These are phyloP conservation scores for Operophtera brumata DNA, from an alignment of 2,888 invertebrate species.

Conservation along the genomic window DNA sequence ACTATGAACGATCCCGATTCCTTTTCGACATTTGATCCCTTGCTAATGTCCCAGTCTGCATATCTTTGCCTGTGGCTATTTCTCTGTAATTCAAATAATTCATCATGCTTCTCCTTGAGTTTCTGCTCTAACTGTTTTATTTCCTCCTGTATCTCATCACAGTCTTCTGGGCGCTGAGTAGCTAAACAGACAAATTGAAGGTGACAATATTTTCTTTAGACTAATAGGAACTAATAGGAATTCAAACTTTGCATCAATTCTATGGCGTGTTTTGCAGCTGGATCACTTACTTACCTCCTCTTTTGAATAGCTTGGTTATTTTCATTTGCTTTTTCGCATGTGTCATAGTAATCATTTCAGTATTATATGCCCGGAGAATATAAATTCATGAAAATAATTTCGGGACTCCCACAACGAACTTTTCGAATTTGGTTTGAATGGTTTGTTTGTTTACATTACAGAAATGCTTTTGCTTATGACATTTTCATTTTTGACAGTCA, in stretches of 20 bases:
- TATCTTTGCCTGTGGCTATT: slow-evolving; percentile 40
- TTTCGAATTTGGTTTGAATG: too few species aligned
- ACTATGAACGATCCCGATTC: slow-evolving; percentile 49
- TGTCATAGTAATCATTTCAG: slow-evolving; percentile 37
- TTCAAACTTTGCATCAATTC: too few species aligned
- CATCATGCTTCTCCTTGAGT: slow-evolving; percentile 54
- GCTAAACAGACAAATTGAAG: slow-evolving; percentile 15
- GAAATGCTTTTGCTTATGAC: too few species aligned
- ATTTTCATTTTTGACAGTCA: too few species aligned
- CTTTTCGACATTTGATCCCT: slow-evolving; percentile 39
- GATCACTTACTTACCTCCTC: slow-evolving; percentile 44
- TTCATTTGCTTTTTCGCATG: slow-evolving; percentile 56
- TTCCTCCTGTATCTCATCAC: slow-evolving; percentile 55
- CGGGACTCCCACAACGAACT: not conserved
- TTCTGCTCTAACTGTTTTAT: slow-evolving; percentile 50
- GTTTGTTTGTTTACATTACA: too few species aligned
- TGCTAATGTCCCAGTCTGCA: slow-evolving; percentile 20
- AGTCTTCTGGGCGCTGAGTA: slow-evolving; percentile 46
- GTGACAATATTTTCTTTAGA: not conserved
- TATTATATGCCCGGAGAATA: too few species aligned
- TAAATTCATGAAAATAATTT: not conserved
- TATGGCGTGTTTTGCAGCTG: too few species aligned
- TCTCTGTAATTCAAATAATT: slow-evolving; percentile 60
- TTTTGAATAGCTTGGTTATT: slow-evolving; percentile 60
- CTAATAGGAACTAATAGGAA: too few species aligned